Evolutionary conservation across 2,113 vertebrate genomes (phyloP).

Genomic region (Xenus cinereus): DNA sequence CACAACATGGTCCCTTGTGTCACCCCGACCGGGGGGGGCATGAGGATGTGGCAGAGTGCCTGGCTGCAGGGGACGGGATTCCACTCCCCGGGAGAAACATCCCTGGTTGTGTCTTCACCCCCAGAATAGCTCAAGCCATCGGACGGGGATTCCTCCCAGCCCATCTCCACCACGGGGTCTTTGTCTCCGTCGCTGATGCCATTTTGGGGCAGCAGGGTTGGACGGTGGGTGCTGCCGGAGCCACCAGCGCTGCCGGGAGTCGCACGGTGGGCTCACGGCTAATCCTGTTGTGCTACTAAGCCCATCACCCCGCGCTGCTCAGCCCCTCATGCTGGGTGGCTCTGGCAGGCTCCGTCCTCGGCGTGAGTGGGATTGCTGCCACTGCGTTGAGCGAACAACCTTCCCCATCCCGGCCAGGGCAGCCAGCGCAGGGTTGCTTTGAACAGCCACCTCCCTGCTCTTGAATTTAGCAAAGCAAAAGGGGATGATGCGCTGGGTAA

Average conservation of each 20-base stretch:
- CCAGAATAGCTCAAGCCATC: neutral
- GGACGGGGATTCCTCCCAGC: neutral
- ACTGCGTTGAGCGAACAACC: fast-evolving
- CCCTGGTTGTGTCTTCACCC: neutral
- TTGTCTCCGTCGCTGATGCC: fast-evolving
- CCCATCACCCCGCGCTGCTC: fast-evolving
- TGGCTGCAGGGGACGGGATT: fast-evolving
- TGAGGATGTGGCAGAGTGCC: neutral
- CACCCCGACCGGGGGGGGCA: fast-evolving
- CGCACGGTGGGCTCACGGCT: fast-evolving
- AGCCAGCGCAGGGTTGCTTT: fast-evolving
- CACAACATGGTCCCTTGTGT: neutral
- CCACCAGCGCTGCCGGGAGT: fast-evolving
- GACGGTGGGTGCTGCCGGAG: neutral
- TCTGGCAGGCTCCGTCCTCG: fast-evolving
- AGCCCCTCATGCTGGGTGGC: neutral
- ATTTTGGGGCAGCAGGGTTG: neutral
- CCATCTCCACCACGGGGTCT: fast-evolving
- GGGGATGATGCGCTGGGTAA: neutral
- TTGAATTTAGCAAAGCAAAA: neutral
- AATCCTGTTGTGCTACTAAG: neutral
- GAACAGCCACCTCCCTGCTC: neutral
- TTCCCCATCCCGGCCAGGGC: neutral
- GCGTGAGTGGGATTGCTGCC: fast-evolving
- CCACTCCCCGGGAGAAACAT: neutral